Evolutionary conservation across 2,888 invertebrate species (phyloP).

Genomic region (Drosophila kambysellisi): DNA sequence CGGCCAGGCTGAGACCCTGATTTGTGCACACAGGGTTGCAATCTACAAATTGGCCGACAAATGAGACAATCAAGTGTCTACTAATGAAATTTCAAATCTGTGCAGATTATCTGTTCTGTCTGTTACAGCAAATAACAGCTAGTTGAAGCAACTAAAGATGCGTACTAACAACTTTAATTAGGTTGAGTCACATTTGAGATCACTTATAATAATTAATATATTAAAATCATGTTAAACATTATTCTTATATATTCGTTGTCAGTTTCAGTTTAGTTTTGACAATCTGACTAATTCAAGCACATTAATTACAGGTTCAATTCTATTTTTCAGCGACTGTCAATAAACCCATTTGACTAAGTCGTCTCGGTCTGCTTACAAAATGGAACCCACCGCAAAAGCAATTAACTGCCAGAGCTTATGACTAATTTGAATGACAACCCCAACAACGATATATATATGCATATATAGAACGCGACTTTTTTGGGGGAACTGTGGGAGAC

Average conservation of each 20-base stretch:
- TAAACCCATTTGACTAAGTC: not conserved
- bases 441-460: slow-evolving; percentile 22
- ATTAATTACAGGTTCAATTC: not conserved
- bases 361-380: slow-evolving; percentile 6
- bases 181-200: not conserved
- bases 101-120: not conserved
- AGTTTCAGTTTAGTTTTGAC: not conserved
- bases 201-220: not conserved
- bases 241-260: not conserved
- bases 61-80: slow-evolving; percentile 50
- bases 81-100: slow-evolving; percentile 31
- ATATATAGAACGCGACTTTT: slow-evolving; percentile 53
- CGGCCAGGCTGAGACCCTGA: slow-evolving; percentile 45
- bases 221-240: not conserved
- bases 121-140: not conserved
- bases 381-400: slow-evolving; percentile 53
- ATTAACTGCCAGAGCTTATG: slow-evolving; percentile 81
- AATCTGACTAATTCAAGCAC: not conserved
- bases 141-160: not conserved
- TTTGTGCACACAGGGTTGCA: slow-evolving; percentile 49
- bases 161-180: not conserved
- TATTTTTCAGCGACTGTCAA: slow-evolving; percentile 3
- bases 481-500: slow-evolving; percentile 41
- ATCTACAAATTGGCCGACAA: slow-evolving; percentile 55
- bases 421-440: slow-evolving; percentile 80